Conservation (phyloP, 2,113 vertebrate species). For the Trematomus loennbergii region DNA sequence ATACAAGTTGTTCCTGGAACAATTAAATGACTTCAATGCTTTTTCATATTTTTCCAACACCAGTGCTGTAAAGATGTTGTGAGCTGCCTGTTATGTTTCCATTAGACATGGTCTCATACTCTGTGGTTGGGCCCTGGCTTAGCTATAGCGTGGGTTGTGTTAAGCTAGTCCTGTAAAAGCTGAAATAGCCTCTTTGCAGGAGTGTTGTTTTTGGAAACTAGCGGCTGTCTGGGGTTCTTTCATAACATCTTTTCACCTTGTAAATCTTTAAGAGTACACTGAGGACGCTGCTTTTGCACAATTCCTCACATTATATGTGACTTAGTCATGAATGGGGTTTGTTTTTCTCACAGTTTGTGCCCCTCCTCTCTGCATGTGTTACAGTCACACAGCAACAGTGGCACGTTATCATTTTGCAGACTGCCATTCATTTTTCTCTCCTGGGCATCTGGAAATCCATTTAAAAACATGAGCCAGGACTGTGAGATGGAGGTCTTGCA, state of each 20-base stretch:
- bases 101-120: not conserved
- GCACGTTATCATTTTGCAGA: slow-evolving; percentile 12
- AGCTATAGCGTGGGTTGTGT: slow-evolving; percentile 12
- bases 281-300: not conserved
- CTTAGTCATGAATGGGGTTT: too few species aligned
- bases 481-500: slow-evolving; percentile 23
- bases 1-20: not conserved
- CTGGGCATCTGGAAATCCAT: slow-evolving; percentile 50
- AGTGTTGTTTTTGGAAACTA: slow-evolving; percentile 35
- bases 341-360: too few species aligned
- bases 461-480: slow-evolving; percentile 47
- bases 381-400: not conserved
- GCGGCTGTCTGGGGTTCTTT: slow-evolving; percentile 2
- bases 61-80: not conserved
- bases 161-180: slow-evolving; percentile 9
- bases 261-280: slow-evolving; percentile 16
- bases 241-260: slow-evolving; percentile 11
- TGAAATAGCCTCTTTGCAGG: not conserved
- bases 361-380: not conserved
- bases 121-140: not conserved
- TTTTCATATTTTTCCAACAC: not conserved
- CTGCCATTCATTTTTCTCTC: slow-evolving; percentile 1
- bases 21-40: not conserved
- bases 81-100: slow-evolving; percentile 5
- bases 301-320: not conserved